These are phyloP conservation scores for Imbricaverruca yamaguchii DNA, from an alignment of 2,888 invertebrate genomes.

Conservation along the genomic window DNA sequence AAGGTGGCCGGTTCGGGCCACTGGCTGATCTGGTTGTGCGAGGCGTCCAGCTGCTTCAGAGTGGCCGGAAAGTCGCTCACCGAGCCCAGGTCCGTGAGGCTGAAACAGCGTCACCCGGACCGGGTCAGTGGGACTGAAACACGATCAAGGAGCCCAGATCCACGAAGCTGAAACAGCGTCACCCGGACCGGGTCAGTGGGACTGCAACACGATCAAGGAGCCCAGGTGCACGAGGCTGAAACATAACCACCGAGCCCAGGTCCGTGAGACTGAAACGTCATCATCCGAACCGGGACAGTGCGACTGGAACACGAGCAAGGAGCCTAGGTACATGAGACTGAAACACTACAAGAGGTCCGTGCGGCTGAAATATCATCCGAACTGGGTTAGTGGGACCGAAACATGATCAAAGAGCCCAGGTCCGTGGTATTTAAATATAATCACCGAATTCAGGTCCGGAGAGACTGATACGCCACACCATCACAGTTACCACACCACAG, in stretches of 20 bases:
- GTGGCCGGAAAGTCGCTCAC: slow-evolving; percentile 83
- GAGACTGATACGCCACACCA: too few species aligned
- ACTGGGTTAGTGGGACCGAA: too few species aligned
- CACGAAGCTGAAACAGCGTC: slow-evolving; percentile 37
- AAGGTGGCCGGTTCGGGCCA: slow-evolving; percentile 52
- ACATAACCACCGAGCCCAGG: neutral
- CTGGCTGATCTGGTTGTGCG: slow-evolving; percentile 80
- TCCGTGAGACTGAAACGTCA: too few species aligned
- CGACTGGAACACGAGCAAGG: slow-evolving; percentile 38
- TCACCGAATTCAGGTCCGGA: too few species aligned
- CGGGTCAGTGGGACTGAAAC: too few species aligned
- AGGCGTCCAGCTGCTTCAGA: slow-evolving; percentile 83
- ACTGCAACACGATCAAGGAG: slow-evolving; percentile 41
- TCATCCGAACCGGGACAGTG: too few species aligned
- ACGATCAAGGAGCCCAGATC: slow-evolving; percentile 59
- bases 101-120: slow-evolving; percentile 22
- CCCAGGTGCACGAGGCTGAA: slow-evolving; percentile 55
- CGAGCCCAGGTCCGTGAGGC: slow-evolving; percentile 59
- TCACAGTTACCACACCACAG: too few species aligned
- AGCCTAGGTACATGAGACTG: slow-evolving; percentile 61
- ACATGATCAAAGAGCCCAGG: too few species aligned
- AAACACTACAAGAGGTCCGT: too few species aligned
- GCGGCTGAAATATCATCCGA: too few species aligned
- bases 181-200: too few species aligned
- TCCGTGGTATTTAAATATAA: too few species aligned